phyloP scores from a whole-genome alignment of 2,797 vertebrate genomes.

The Clangula hyemalis region DNA sequence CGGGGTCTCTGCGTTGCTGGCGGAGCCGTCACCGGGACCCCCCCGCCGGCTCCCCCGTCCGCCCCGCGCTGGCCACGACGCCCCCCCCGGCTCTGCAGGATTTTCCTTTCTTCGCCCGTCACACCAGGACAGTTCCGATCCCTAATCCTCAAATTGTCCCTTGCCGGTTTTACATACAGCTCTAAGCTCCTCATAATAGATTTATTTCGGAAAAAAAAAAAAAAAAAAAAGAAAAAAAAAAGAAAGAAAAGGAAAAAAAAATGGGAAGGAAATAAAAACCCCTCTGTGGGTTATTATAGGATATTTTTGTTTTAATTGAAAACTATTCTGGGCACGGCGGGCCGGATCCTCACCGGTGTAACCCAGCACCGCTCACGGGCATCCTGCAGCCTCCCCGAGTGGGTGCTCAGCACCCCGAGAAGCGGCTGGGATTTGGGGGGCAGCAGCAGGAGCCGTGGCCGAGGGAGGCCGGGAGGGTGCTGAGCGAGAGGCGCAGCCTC shows the following conservation, averaged over 20 bases:
- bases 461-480: background rate
- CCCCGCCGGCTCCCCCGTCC: background rate
- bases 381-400: accelerated
- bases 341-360: accelerated
- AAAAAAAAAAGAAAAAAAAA: background rate
- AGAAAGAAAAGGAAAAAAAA: background rate
- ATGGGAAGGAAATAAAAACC: background rate
- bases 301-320: slow-evolving; percentile 54
- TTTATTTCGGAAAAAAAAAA: background rate
- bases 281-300: slow-evolving; percentile 10
- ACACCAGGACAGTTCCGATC: background rate
- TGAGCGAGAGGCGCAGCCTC: background rate
- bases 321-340: background rate
- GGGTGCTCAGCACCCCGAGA: background rate
- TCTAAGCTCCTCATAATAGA: slow-evolving; percentile 46
- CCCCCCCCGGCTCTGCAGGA: background rate
- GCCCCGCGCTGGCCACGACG: background rate
- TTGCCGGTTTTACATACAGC: background rate
- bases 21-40: accelerated
- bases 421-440: accelerated
- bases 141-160: slow-evolving; percentile 48
- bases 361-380: accelerated
- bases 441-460: background rate
- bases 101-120: background rate
- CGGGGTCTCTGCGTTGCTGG: background rate